Conservation (phyloP, 2,888 invertebrate genomes). For the Euzetes globulus region DNA sequence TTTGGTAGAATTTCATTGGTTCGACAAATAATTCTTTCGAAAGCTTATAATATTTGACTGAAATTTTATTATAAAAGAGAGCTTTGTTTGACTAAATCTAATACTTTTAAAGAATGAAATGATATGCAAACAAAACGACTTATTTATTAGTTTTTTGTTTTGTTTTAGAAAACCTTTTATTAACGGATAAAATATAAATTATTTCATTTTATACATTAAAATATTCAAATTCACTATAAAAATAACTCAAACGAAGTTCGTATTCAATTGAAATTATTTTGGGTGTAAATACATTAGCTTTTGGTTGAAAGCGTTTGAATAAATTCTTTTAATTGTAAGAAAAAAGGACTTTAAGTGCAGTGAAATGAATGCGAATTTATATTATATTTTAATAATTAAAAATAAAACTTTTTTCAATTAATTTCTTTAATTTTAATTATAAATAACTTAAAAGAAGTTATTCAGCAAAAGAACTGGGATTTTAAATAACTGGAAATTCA, state of each 20-base stretch:
- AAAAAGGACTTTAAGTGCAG: neutral
- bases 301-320: constrained; percentile 14
- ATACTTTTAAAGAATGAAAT: no score
- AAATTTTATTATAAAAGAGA: no score
- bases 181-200: neutral
- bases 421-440: constrained; percentile 5
- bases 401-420: neutral
- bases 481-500: neutral
- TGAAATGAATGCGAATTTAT: neutral
- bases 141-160: neutral
- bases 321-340: constrained; percentile 12
- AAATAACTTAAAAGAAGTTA: neutral
- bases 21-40: no score
- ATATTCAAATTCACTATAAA: neutral
- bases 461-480: neutral
- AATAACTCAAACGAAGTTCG: neutral
- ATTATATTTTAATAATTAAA: constrained; percentile 17
- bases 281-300: constrained; percentile 19
- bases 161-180: neutral
- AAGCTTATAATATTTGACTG: no score
- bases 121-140: neutral
- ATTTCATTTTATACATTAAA: neutral
- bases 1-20: no score
- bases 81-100: no score
- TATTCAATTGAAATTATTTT: neutral